Evolutionary conservation across 2,888 invertebrate species (phyloP), one percentile per base, ranked within the genome.

Genomic region (Amorpha juglandis): DNA sequence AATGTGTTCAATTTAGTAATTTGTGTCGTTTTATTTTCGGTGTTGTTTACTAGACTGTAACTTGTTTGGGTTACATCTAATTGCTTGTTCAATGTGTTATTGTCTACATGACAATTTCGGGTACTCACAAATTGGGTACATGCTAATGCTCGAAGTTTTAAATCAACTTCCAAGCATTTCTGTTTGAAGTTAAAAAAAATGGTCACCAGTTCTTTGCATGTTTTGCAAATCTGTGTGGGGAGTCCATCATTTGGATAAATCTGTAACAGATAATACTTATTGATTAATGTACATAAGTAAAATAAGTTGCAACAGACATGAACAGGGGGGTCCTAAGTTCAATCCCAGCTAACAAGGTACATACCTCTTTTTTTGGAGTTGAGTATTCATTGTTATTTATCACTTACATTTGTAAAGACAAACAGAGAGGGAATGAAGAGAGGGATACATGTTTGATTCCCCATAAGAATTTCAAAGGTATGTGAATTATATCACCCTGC

Each of bases 161-260:
- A 9, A 51, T 74, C 71, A 12, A 75, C 65, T 64, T 67, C 66
- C 65, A 77, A 69, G 72, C 82, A 81, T 70, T 74, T 76, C 63
- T 73, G 69, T 70, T 82, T 83, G 55, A 83, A 84, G n/a, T 71
- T 70, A 64, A 79, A 80, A 70, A 80, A 83, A 12, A 70, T 67
- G n/a, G 74, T 68, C 4, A 84, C 68, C 65, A 70, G 76, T n/a
- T 65, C 68, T 62, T 77, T 75, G 69, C 84, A 83, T 21, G 52
- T 27, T 48, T 67, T 66, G 64, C 83, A 83, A 55, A 83, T 78
- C 7, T 69, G 62, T 38, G 64, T 47, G 21, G 80, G 78, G 12
- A 81, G 69, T 8, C 76, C 74, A 63, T 81, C 80, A 27, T 69
- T 72, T 58, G 42, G n/a, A 16, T 19, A 12, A 50, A 65, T 33